These are phyloP conservation scores for Silurus asotus DNA, from an alignment of 2,113 vertebrate genomes.

Conservation along the genomic window DNA sequence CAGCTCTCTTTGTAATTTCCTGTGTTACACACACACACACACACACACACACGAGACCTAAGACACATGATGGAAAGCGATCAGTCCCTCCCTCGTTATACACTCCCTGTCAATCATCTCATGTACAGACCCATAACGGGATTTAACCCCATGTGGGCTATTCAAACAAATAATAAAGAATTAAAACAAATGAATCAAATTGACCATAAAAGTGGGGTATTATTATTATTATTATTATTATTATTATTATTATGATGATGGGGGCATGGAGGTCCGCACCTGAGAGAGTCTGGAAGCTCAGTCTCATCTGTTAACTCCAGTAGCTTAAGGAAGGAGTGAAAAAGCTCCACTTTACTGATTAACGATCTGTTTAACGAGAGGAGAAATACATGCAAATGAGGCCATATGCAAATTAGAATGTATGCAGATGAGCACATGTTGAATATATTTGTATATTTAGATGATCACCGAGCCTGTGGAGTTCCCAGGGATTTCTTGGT, in stretches of 20 bases:
- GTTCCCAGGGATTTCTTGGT: constrained; percentile 81
- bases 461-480: constrained; percentile 78
- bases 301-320: constrained; percentile 72
- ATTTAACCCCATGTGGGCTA: neutral
- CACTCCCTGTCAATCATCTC: neutral
- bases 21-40: neutral
- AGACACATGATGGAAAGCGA: neutral
- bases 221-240: no score
- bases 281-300: constrained; percentile 79
- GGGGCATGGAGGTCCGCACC: constrained; percentile 68
- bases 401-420: neutral
- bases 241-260: no score
- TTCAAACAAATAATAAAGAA: neutral
- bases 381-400: neutral
- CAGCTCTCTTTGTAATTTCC: constrained; percentile 21
- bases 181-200: no score
- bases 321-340: constrained; percentile 81
- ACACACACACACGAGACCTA: neutral
- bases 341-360: constrained; percentile 90
- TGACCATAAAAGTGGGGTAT: no score
- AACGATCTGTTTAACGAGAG: constrained; percentile 73
- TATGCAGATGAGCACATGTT: neutral
- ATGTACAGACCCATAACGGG: neutral
- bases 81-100: neutral
- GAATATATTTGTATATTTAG: neutral